Evolutionary conservation across 2,797 vertebrate genomes (phyloP), one percentile per base, ranked within the genome.

Genomic region (Sebastes iracundus): DNA sequence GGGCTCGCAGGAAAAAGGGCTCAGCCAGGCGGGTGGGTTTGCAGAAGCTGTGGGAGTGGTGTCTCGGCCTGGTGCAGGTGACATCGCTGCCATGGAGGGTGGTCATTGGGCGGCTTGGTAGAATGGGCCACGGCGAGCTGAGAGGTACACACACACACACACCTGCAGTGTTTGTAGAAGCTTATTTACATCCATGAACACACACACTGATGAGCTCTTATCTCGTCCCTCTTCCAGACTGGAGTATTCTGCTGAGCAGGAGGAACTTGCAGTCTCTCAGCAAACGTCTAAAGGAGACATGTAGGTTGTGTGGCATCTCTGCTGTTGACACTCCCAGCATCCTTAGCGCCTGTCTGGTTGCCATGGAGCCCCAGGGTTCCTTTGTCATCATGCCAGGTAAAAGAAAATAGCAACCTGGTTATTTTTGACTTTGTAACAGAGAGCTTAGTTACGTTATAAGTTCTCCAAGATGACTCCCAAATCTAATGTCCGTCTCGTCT

Each of bases 31-130:
- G 98, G 55, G 95, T 98, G 88, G 98, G 99, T 82, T 95, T 99
- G 71, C 98, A 99, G 94, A 99, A 99, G 91, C 96, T 99, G 81
- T 99, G 99, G 99, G 99, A 99, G 55, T 99, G 99, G 99, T 99
- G 98, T 91, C 77, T 99, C 70, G 96, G 98, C 69, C 96, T 99
- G 79, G 97, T 99, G 87, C 99, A 99, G 88, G 97, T 99, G 96
- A 99, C 98, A 72, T 99, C 99, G 8, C 94, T 99, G 92, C 99
- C 98, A 0, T 99, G 99, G 99, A 97, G 99, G 90, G 97, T 99
- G 30, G 99, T 99, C 71, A 98, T 99, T 85, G 99, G 98, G n/a
- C 97, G 99, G n/a, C 95, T 99, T 8, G 99, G 99, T 83, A 97
- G 99, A 88, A 97, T 99, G 95, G 99, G 99, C 62, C 98, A 99